These are phyloP conservation scores for Wiebesia pumilae DNA, from an alignment of 1,140 invertebrate genomes.

Conservation along the genomic window DNA sequence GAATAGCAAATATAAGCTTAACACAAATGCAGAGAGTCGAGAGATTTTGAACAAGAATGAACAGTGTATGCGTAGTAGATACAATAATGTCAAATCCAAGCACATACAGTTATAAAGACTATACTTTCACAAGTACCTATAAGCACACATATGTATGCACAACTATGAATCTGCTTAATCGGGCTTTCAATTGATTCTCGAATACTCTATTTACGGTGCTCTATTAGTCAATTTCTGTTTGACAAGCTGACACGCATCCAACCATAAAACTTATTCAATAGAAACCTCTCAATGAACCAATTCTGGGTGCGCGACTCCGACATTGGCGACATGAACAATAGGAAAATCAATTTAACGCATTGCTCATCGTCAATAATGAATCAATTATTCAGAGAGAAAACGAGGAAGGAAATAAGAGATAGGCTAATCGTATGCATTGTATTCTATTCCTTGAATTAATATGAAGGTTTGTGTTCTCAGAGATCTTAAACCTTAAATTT, in stretches of 20 bases:
- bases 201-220: not conserved
- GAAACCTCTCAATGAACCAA: slow-evolving; percentile 19
- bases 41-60: not conserved
- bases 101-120: not conserved
- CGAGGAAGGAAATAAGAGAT: not conserved
- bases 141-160: not conserved
- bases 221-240: slow-evolving; percentile 37
- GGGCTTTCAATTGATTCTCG: not conserved
- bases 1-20: not conserved
- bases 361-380: not conserved
- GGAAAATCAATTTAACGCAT: not conserved
- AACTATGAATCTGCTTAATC: too few species aligned
- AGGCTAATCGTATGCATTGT: too few species aligned
- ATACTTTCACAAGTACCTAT: not conserved
- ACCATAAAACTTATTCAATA: slow-evolving; percentile 40
- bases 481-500: too few species aligned
- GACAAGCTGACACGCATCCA: slow-evolving; percentile 10
- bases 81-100: not conserved
- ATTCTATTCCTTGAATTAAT: too few species aligned
- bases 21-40: not conserved
- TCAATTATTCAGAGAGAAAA: not conserved
- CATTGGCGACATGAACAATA: slow-evolving; percentile 11
- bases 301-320: not conserved
- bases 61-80: not conserved
- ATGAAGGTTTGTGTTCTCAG: too few species aligned